phyloP scores from a whole-genome alignment of 2,888 invertebrate species.

The Melipona beecheii region DNA sequence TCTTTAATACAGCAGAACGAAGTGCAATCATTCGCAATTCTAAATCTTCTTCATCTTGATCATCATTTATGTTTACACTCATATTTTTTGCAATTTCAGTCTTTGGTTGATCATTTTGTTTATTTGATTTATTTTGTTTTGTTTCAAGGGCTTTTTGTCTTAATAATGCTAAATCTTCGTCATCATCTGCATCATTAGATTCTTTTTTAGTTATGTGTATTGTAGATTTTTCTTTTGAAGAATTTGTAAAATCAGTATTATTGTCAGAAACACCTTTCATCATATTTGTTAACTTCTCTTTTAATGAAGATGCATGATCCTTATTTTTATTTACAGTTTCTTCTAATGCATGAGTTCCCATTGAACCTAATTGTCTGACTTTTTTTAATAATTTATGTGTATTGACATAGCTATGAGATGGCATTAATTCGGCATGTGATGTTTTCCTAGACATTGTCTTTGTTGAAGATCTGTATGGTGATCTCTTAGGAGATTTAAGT shows the following conservation, averaged over 20 bases:
- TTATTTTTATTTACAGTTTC: constrained; percentile 64
- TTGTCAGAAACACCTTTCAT: constrained; percentile 63
- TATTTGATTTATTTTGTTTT: constrained; percentile 72
- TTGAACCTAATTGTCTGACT: constrained; percentile 75
- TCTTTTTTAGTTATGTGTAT: not conserved
- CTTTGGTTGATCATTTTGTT: constrained; percentile 38
- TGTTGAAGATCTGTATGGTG: constrained; percentile 47
- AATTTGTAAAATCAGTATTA: constrained; percentile 40
- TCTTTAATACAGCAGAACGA: constrained; percentile 89
- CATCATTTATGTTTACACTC: constrained; percentile 66
- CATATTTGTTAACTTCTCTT: constrained; percentile 79
- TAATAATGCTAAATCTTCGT: constrained; percentile 77
- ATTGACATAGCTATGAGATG: constrained; percentile 52
- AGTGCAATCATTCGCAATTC: constrained; percentile 88
- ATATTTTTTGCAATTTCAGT: constrained; percentile 30
- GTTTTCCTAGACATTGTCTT: constrained; percentile 52
- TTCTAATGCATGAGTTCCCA: constrained; percentile 61
- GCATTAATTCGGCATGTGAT: constrained; percentile 30
- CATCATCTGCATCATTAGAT: constrained; percentile 69
- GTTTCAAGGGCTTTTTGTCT: constrained; percentile 80
- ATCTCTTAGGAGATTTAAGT: constrained; percentile 52
- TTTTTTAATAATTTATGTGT: constrained; percentile 78
- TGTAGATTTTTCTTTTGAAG: constrained; percentile 42
- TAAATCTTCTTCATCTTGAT: constrained; percentile 87
- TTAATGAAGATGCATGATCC: constrained; percentile 77